Evolutionary conservation across 2,797 vertebrate species (phyloP).

Genomic region (Simalia tracyae): DNA sequence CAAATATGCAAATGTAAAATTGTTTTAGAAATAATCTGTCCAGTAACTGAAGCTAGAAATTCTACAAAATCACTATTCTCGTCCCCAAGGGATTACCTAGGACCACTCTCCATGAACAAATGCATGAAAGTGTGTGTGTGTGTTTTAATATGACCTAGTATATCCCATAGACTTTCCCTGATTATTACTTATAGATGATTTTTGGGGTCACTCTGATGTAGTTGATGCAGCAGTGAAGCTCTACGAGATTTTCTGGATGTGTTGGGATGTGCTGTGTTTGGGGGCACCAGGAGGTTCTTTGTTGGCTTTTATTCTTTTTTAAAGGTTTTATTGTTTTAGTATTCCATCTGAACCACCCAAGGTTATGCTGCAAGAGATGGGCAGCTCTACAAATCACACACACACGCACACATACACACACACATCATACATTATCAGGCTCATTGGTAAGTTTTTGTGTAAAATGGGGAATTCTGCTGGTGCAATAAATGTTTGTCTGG

Average conservation of each 20-base stretch:
- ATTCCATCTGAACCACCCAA: not conserved
- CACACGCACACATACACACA: too few species aligned
- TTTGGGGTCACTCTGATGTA: not conserved
- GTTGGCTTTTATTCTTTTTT: not conserved
- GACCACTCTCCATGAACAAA: not conserved
- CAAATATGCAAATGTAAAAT: constrained; percentile 38
- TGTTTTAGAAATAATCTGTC: constrained; percentile 21
- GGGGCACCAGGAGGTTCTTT: not conserved
- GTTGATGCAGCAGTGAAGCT: not conserved
- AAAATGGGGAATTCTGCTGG: too few species aligned
- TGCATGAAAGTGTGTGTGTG: not conserved
- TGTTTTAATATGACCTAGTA: not conserved
- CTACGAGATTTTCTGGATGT: not conserved
- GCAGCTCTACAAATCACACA: not conserved
- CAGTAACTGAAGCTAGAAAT: not conserved
- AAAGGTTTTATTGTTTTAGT: not conserved
- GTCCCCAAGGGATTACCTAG: not conserved
- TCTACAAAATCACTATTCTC: not conserved
- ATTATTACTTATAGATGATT: not conserved
- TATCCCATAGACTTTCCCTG: not conserved
- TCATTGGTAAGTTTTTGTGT: too few species aligned
- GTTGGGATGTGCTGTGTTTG: not conserved
- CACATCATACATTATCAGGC: too few species aligned
- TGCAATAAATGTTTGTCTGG: too few species aligned
- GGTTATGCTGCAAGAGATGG: not conserved